Evolutionary conservation across 2,113 vertebrate species (phyloP).

Genomic region (Myanophis thanlyinensis): DNA sequence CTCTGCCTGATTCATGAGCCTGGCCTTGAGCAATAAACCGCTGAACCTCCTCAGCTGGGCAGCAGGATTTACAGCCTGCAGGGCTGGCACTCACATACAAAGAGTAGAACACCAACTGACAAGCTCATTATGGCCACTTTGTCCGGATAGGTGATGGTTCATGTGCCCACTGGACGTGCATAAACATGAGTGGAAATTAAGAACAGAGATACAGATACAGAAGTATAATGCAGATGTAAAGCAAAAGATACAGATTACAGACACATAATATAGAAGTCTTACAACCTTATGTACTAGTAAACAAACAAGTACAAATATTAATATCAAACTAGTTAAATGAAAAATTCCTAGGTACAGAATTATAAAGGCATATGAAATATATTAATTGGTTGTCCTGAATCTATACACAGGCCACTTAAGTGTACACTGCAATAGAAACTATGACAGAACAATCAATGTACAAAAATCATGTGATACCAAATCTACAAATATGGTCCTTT

Average conservation of each 20-base stretch:
- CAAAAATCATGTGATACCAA: not conserved
- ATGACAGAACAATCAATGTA: not conserved
- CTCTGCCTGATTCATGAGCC: constrained; percentile 79
- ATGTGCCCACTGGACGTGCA: not conserved
- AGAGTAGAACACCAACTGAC: constrained; percentile 11
- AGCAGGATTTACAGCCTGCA: constrained; percentile 75
- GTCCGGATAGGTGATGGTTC: not conserved
- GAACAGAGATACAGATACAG: not conserved
- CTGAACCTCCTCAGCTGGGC: constrained; percentile 65
- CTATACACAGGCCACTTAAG: not conserved
- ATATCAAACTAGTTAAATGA: not conserved
- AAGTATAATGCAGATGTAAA: not conserved
- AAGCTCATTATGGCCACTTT: not conserved
- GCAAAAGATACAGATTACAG: not conserved
- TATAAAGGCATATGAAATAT: not conserved
- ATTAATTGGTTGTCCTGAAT: not conserved
- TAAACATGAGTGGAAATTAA: not conserved
- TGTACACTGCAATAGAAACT: not conserved
- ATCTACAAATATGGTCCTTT: not conserved
- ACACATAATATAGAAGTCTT: not conserved
- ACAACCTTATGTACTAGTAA: not conserved
- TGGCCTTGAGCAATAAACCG: constrained; percentile 79
- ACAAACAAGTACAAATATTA: not conserved
- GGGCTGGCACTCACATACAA: constrained; percentile 54
- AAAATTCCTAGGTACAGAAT: not conserved